Conservation (phyloP, 92 coral and sea anemone genomes). For the Porites cylindrica region DNA sequence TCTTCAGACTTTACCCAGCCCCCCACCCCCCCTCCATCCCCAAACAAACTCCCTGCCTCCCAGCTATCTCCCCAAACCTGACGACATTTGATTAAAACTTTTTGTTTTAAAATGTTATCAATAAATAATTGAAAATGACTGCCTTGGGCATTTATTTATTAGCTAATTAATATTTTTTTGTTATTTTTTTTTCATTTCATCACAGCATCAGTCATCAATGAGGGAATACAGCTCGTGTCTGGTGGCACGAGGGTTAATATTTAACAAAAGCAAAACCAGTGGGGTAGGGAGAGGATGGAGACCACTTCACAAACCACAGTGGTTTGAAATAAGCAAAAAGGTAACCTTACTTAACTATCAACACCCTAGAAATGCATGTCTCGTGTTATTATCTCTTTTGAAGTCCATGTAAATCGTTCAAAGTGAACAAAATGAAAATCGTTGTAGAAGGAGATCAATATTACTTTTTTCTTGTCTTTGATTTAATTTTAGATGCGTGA, state of each 20-base stretch:
- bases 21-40: not conserved
- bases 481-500: constrained; percentile 60
- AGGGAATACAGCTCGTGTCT: constrained; percentile 88
- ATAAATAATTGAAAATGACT: too few species aligned
- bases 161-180: too few species aligned
- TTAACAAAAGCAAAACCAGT: constrained; percentile 64
- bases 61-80: not conserved
- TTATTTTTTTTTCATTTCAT: not conserved
- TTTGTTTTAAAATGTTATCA: too few species aligned
- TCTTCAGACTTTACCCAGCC: not conserved
- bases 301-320: constrained; percentile 97
- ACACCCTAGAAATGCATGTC: too few species aligned
- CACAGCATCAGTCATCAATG: constrained; percentile 87
- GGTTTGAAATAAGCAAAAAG: constrained; percentile 89
- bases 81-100: too few species aligned
- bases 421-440: not conserved
- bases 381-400: too few species aligned
- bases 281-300: constrained; percentile 92
- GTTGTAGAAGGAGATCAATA: not conserved
- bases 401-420: not conserved
- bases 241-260: constrained; percentile 92
- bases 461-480: not conserved
- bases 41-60: too few species aligned
- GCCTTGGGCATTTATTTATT: too few species aligned
- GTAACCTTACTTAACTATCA: constrained; percentile 26